A percentile compares a stretch with the other conserved stretches of the same genome.
phyloP scores from a whole-genome alignment of 2,113 vertebrate genomes.

The Chloroceryle aenea region DNA sequence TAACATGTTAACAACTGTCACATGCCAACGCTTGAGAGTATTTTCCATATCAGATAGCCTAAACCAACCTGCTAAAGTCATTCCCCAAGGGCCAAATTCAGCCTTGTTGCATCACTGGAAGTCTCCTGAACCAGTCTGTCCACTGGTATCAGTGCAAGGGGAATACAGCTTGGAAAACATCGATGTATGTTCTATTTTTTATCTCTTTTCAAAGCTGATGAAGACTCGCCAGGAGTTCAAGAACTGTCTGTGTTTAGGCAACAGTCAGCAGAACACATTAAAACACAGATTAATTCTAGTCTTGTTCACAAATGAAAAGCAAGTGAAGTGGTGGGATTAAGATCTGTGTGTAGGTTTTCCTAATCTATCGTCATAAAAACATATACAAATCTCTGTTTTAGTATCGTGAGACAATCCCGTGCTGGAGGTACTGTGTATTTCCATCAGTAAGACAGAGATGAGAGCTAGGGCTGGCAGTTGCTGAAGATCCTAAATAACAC shows the following conservation, averaged over 20 bases:
- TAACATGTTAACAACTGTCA: slow-evolving; percentile 62
- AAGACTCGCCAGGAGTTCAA: background rate
- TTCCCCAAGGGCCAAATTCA: background rate
- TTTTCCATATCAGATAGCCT: background rate
- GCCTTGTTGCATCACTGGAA: background rate
- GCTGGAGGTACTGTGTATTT: background rate
- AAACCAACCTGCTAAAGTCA: background rate
- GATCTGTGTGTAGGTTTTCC: background rate
- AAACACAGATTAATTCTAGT: background rate
- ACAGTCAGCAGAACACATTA: background rate
- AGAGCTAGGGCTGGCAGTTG: background rate
- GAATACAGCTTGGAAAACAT: background rate
- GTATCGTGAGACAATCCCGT: background rate
- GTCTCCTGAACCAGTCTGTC: background rate
- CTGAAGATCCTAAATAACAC: background rate
- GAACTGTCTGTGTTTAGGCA: background rate
- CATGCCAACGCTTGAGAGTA: background rate
- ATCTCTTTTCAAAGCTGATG: background rate
- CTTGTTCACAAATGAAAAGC: background rate
- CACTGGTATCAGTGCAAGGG: background rate
- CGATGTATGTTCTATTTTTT: background rate
- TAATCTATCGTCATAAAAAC: background rate
- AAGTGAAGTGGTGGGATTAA: background rate
- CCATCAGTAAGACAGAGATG: background rate
- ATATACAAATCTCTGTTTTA: background rate